Evolutionary conservation across 2,113 vertebrate genomes (phyloP).

Genomic region (Sorex fumeus): DNA sequence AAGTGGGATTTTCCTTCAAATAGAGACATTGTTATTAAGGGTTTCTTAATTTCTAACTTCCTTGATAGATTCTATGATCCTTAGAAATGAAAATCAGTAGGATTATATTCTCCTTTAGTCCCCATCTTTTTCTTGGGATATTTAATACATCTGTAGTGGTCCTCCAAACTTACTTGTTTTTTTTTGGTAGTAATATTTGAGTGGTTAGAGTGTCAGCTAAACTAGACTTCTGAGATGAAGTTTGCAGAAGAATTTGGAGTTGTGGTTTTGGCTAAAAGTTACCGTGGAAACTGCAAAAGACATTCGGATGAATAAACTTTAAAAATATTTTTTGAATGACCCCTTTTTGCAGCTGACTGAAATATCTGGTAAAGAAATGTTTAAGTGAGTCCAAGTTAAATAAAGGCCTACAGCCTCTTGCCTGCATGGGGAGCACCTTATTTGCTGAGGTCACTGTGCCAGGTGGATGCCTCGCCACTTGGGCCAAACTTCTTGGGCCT

Average conservation of each 20-base stretch:
- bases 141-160: conserved; percentile 48
- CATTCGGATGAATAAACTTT: conserved; percentile 63
- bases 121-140: not conserved
- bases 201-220: conserved; percentile 41
- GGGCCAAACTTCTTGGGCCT: not conserved
- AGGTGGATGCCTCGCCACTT: not conserved
- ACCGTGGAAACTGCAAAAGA: conserved; percentile 55
- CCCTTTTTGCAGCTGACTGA: conserved; percentile 65
- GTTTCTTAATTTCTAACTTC: not conserved
- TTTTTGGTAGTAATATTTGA: conserved; percentile 35
- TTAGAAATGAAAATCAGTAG: conserved; percentile 45
- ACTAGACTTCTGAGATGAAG: conserved; percentile 48
- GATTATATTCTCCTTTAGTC: not conserved
- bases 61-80: conserved; percentile 30
- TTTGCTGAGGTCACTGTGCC: not conserved
- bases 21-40: not conserved
- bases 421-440: not conserved
- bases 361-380: conserved; percentile 54
- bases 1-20: not conserved
- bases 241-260: conserved; percentile 58
- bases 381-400: conserved; percentile 34
- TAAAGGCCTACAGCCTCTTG: not conserved
- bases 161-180: not conserved
- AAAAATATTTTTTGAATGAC: conserved; percentile 73
- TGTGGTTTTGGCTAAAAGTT: conserved; percentile 57